Evolutionary conservation across 2,797 vertebrate species (phyloP).

Genomic region (Nannoperca obscura): DNA sequence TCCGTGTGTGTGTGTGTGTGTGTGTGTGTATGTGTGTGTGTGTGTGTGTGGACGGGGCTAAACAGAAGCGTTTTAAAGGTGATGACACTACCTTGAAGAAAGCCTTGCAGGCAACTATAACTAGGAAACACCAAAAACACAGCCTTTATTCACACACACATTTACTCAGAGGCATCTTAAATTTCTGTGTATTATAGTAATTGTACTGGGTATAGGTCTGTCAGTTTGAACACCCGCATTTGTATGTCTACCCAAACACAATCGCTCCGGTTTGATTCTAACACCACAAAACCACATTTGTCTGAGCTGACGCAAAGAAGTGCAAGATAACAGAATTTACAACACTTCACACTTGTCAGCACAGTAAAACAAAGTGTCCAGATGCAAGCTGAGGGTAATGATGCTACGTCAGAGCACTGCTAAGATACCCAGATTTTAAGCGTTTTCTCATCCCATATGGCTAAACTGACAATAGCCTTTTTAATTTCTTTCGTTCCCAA

Average conservation of each 20-base stretch:
- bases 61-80: constrained; percentile 14
- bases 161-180: neutral
- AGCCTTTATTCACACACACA: neutral
- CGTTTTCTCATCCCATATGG: constrained; percentile 23
- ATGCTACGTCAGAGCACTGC: constrained; percentile 22
- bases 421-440: constrained; percentile 29
- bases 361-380: constrained; percentile 56
- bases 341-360: constrained; percentile 55
- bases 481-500: constrained; percentile 9
- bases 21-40: neutral
- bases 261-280: neutral
- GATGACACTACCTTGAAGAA: constrained; percentile 16
- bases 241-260: constrained; percentile 12
- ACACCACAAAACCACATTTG: constrained; percentile 16
- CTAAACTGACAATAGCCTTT: constrained; percentile 19
- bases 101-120: neutral
- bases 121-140: neutral
- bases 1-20: too few species aligned
- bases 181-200: neutral
- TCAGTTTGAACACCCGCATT: constrained; percentile 13
- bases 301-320: constrained; percentile 64
- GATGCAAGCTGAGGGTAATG: constrained; percentile 30
- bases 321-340: constrained; percentile 58
- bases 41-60: constrained; percentile 5
- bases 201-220: neutral